phyloP scores from a whole-genome alignment of 2,888 invertebrate genomes.

The Cataglyphis albicans region DNA sequence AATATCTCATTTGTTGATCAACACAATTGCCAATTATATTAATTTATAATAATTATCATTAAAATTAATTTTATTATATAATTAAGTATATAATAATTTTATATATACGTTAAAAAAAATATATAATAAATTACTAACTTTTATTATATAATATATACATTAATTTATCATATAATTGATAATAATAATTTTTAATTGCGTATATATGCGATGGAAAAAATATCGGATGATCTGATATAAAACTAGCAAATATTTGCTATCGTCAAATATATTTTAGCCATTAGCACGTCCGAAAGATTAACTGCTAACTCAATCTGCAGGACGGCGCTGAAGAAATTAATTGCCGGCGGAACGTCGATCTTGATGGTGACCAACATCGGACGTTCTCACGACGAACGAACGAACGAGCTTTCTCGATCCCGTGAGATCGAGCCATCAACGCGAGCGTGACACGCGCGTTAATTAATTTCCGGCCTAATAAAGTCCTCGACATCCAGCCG shows the following conservation, averaged over 20 bases:
- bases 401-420: conserved; percentile 58
- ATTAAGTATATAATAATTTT: neutral
- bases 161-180: neutral
- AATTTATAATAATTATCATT: neutral
- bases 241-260: neutral
- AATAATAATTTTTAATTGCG: neutral
- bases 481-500: conserved; percentile 52
- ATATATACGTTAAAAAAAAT: neutral
- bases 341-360: conserved; percentile 56
- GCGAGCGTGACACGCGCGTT: conserved; percentile 49
- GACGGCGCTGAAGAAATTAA: conserved; percentile 59
- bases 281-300: conserved; percentile 4
- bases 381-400: conserved; percentile 45
- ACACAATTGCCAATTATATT: neutral
- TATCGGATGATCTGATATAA: neutral
- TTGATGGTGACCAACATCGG: conserved; percentile 61
- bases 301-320: conserved; percentile 1
- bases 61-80: neutral
- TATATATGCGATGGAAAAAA: neutral
- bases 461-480: conserved; percentile 74
- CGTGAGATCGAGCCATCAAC: conserved; percentile 62
- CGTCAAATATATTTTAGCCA: neutral
- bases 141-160: too few species aligned
- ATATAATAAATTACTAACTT: too few species aligned
- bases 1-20: neutral